These are phyloP conservation scores for Gavia stellata DNA, from an alignment of 2,113 vertebrate species.

Conservation along the genomic window DNA sequence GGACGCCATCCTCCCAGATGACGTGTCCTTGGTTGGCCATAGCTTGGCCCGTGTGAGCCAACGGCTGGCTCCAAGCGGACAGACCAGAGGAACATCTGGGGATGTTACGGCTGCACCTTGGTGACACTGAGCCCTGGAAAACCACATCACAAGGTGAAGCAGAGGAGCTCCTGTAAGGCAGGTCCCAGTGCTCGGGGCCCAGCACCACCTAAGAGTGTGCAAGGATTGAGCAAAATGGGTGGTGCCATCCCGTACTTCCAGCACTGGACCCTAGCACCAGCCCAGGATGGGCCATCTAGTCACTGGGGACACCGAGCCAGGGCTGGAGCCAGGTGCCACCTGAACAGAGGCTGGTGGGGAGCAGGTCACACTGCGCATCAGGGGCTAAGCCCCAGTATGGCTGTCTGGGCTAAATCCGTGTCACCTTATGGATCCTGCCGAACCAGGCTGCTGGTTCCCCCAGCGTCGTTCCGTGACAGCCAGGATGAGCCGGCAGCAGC, in stretches of 20 bases:
- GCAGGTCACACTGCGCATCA: background rate
- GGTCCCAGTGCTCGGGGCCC: background rate
- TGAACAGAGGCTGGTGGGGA: background rate
- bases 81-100: background rate
- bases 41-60: background rate
- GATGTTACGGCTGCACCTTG: background rate
- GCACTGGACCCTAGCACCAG: accelerated
- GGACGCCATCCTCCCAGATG: background rate
- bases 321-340: background rate
- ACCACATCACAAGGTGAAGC: background rate
- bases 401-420: background rate
- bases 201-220: background rate
- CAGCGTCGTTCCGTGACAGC: accelerated
- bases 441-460: background rate
- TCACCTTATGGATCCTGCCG: background rate
- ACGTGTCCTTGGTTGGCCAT: accelerated
- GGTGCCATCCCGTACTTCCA: background rate
- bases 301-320: background rate
- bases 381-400: background rate
- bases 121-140: background rate
- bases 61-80: accelerated
- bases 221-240: background rate
- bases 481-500: accelerated
- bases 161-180: background rate
- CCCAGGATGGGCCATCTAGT: background rate